phyloP scores from a whole-genome alignment of 2,113 vertebrate genomes.

The Reinhardtius hippoglossoides region DNA sequence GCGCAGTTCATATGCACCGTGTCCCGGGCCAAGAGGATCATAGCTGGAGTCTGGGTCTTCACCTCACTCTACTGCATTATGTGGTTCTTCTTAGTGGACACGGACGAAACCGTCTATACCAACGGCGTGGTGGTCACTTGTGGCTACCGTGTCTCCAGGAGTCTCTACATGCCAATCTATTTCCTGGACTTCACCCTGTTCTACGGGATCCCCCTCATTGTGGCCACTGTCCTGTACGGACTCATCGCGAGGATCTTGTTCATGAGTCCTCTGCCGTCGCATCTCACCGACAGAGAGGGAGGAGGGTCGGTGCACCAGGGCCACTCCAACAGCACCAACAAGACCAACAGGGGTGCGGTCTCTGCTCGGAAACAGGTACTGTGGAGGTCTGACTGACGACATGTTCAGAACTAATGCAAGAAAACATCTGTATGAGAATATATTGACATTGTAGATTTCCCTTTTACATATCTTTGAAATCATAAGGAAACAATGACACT shows the following conservation, averaged over 20 bases:
- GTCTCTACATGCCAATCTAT: slow-evolving; percentile 89
- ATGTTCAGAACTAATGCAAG: too few species aligned
- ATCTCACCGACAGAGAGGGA: slow-evolving; percentile 58
- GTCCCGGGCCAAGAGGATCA: slow-evolving; percentile 87
- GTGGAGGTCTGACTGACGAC: too few species aligned
- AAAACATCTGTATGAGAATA: too few species aligned
- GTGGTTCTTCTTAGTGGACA: slow-evolving; percentile 92
- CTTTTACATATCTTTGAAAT: too few species aligned
- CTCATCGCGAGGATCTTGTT: slow-evolving; percentile 87
- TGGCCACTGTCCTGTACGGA: slow-evolving; percentile 84
- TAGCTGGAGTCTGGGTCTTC: slow-evolving; percentile 86
- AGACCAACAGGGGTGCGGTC: slow-evolving; percentile 75
- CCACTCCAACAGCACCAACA: slow-evolving; percentile 63
- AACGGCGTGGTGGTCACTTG: slow-evolving; percentile 85
- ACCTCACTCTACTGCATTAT: slow-evolving; percentile 87
- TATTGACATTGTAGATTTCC: too few species aligned
- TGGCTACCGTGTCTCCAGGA: slow-evolving; percentile 86
- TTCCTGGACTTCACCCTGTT: slow-evolving; percentile 89
- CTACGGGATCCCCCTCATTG: slow-evolving; percentile 81
- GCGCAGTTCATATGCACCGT: slow-evolving; percentile 88
- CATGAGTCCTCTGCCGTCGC: slow-evolving; percentile 78
- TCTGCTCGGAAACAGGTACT: slow-evolving; percentile 87
- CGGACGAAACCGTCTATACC: slow-evolving; percentile 79
- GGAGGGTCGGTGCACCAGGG: slow-evolving; percentile 79
- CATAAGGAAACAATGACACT: too few species aligned